These are phyloP conservation scores for Meda fulgida DNA, from an alignment of 2,797 vertebrate genomes.

Conservation along the genomic window DNA sequence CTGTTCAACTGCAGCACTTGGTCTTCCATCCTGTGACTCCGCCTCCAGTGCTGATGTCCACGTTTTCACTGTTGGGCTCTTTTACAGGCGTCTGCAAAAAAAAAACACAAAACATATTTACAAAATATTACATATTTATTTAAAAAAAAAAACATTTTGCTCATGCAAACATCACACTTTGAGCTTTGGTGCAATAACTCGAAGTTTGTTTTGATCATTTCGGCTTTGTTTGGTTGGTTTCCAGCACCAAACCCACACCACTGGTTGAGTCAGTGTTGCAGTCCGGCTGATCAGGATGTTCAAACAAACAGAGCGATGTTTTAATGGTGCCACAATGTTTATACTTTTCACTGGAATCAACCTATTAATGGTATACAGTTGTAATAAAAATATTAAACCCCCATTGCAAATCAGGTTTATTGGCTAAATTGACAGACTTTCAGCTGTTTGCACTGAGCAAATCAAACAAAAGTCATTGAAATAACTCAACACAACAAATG, in stretches of 20 bases:
- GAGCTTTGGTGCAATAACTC: not conserved
- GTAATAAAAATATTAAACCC: no score
- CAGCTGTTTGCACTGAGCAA: no score
- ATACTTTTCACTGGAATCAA: not conserved
- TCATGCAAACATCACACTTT: not conserved
- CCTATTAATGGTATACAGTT: no score
- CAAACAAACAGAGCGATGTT: not conserved
- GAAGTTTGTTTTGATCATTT: not conserved
- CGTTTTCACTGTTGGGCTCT: slow-evolving; percentile 99
- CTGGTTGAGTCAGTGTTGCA: not conserved
- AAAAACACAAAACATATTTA: not conserved
- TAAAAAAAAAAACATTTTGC: not conserved
- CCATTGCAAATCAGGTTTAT: no score
- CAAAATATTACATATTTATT: no score
- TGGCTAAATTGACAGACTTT: no score
- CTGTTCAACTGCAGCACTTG: slow-evolving; percentile 95
- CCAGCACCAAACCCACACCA: not conserved
- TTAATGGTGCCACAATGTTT: not conserved
- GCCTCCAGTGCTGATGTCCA: slow-evolving; percentile 94
- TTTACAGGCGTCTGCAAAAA: slow-evolving; percentile 93
- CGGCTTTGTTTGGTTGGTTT: not conserved
- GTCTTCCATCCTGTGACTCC: slow-evolving; percentile 98
- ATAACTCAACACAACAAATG: no score
- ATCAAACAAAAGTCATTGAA: no score
- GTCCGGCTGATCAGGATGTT: slow-evolving; percentile 1